Evolutionary conservation across 2,888 invertebrate species (phyloP).

Genomic region (Oeneis ivallda): DNA sequence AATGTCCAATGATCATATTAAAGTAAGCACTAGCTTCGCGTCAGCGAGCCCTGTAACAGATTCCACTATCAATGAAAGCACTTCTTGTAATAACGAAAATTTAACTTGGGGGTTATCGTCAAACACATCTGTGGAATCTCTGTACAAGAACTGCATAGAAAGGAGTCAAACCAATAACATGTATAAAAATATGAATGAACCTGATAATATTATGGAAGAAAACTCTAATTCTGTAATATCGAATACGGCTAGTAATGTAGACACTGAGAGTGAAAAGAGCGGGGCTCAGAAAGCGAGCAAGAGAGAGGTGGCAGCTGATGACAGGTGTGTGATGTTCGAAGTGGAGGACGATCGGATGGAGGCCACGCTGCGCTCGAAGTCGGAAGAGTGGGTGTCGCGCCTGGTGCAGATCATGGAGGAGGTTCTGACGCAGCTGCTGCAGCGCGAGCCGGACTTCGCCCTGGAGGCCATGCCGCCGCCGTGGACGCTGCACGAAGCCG

Average conservation of each 20-base stretch:
- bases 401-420: slow-evolving; percentile 74
- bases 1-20: background rate
- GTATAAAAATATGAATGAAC: background rate
- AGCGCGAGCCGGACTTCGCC: slow-evolving; percentile 47
- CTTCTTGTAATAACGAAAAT: background rate
- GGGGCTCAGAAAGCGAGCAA: background rate
- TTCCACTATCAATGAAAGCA: background rate
- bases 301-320: slow-evolving; percentile 12
- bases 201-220: background rate
- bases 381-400: slow-evolving; percentile 68
- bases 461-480: slow-evolving; percentile 54
- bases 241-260: background rate
- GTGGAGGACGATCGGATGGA: slow-evolving; percentile 55
- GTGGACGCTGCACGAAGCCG: slow-evolving; percentile 64
- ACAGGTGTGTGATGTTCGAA: slow-evolving; percentile 53
- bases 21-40: background rate
- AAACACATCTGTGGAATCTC: background rate
- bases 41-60: background rate
- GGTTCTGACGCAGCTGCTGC: slow-evolving; percentile 57
- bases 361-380: slow-evolving; percentile 53
- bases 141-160: background rate
- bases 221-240: slow-evolving; percentile 13
- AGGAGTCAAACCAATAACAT: background rate
- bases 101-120: background rate
- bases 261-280: background rate